Base-by-base conservation (phyloP, 2,113 vertebrate genomes). In the Sceloporus tristichus region DNA sequence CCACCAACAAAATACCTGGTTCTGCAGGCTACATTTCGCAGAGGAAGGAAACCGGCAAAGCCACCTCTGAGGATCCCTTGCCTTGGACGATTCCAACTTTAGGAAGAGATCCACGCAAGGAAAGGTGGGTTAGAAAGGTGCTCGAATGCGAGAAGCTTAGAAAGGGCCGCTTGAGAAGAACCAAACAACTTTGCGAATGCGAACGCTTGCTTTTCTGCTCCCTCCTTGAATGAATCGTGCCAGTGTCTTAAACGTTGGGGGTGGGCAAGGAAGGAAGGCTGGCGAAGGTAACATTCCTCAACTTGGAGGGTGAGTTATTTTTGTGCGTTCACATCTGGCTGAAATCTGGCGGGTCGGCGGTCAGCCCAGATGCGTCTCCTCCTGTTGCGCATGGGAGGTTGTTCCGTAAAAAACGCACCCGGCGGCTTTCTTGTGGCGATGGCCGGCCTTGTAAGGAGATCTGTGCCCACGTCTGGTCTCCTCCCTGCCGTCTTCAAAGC, bases 371-470 rank as follows among this genome's bases (percentile, higher is more conserved):
- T 93, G 94, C 88, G 91, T 90, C 23, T 23, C 7, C 27, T 48
- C n/a, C 2, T 5, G 9, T 53, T n/a, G 42, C 54, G 56, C 40
- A 34, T 1, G n/a, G 66, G 27, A 66, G 89, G 92, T 92, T 93
- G 91, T 73, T 87, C 13, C 27, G 9, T 5, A 34, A 7, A 29
- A 78, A 23, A 42, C 16, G 90, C 93, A 85, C 89, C 90, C 91
- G 88, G 93, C 83, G 88, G 40, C 40, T 66, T 82, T 74, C 87
- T 90, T 88, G 95, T 91, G 90, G 89, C 91, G 83, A 90, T 92
- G 91, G 93, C 91, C 65, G 56, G 91, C 87, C 91, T 93, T 93
- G 93, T 87, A 92, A 88, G 93, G 91, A 92, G 91, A 91, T 93
- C 92, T 1, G 18, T 56, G 29, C 48, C 34, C 27, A 1, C 56